phyloP scores from a whole-genome alignment of 2,797 vertebrate species.

The Myiotriccus ornatus region DNA sequence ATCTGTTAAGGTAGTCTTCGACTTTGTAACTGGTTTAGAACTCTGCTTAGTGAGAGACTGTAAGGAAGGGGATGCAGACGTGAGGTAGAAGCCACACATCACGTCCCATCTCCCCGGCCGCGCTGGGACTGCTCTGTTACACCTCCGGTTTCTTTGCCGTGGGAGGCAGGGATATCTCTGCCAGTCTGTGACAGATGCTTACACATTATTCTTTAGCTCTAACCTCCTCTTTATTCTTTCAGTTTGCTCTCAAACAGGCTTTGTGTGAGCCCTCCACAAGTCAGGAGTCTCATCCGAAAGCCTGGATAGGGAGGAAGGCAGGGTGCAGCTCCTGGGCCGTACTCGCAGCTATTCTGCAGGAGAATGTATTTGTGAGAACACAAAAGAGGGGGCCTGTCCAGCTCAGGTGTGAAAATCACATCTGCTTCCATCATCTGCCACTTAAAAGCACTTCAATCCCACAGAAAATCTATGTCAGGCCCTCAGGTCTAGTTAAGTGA shows the following conservation, averaged over 20 bases:
- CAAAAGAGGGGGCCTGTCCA: background rate
- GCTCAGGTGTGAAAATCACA: background rate
- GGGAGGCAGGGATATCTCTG: background rate
- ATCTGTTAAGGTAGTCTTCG: background rate
- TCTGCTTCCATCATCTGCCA: background rate
- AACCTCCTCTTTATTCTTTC: background rate
- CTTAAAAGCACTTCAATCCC: background rate
- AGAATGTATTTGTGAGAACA: accelerated
- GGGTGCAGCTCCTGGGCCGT: accelerated
- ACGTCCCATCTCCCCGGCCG: too few species aligned
- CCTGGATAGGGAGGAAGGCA: background rate
- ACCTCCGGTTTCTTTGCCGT: background rate
- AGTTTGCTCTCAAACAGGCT: background rate
- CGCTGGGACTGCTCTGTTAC: accelerated
- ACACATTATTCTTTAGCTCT: background rate
- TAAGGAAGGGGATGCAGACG: background rate
- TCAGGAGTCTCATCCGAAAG: background rate
- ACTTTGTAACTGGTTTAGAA: background rate
- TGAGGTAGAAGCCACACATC: background rate
- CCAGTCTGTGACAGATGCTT: accelerated
- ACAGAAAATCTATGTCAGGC: background rate
- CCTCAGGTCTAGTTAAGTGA: background rate
- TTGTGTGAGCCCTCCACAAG: background rate
- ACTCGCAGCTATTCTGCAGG: background rate
- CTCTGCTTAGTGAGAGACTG: background rate